Base-by-base conservation (phyloP, 2,797 vertebrate species). In the Synaphobranchus kaupii region DNA sequence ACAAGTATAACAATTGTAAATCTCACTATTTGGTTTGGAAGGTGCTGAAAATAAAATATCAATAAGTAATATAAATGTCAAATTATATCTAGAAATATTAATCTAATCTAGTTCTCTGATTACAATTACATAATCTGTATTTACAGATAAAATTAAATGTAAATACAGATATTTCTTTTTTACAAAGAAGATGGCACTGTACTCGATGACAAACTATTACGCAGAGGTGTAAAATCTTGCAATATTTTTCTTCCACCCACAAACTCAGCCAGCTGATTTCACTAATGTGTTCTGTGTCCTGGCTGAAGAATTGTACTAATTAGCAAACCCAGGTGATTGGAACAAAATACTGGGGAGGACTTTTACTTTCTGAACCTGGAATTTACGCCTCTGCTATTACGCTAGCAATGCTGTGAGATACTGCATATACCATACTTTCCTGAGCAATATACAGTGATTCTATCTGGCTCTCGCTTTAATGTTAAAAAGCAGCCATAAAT, bases 401-500 rank as follows among this genome's bases (percentile, higher is more conserved):
- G n/a, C 15, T 20, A 44, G 68, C 68, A 31, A n/a, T 76, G 73
- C 7, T 76, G 31, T 76, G 73, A 71, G 3, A 13, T 71, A 71
- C 34, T 44, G 17, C 78, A 25, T n/a, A 22, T 81, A n/a, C 22
- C 47, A 39, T 68, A 81, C 47, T 81, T 5, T n/a, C 78, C 22
- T 22, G 78, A 50, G 34, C 1, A 76, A 15, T 17, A 71, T 22
- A 47, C 39, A 39, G 39, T 39, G 39, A 22, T 22, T 78, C 13
- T 47, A 50, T 47, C 47, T 81, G 25, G 28, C 22, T 13, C 22
- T 81, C 47, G 50, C 39, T 22, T 81, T 50, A n/a, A 48, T 68
- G 44, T 48, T 83, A 50, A 83, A 83, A 87, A 47, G 31, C 82
- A 76, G 66, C 44, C 83, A 76, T 73, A 84, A 87, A 84, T 84